Conservation (phyloP, 2,113 vertebrate species). For the Octodon degus region DNA sequence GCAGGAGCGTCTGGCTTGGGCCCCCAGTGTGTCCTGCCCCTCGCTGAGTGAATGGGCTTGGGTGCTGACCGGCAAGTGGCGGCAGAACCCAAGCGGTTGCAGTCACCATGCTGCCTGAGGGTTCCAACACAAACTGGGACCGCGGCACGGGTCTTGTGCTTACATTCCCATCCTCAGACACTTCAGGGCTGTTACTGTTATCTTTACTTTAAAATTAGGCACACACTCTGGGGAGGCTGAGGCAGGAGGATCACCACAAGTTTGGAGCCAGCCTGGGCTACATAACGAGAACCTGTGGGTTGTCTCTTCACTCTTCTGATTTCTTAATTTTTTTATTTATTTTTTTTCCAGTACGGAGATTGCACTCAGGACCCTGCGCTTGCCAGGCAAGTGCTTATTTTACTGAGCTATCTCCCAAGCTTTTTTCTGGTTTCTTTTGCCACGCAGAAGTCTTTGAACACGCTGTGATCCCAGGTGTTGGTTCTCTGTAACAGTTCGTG, state of each 20-base stretch:
- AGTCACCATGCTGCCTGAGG: neutral
- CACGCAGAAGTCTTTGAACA: neutral
- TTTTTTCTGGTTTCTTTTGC: neutral
- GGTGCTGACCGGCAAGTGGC: neutral
- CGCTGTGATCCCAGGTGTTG: neutral
- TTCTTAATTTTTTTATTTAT: neutral
- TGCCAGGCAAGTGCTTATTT: too few species aligned
- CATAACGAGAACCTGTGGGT: neutral
- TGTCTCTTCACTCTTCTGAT: neutral
- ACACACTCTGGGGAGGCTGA: neutral
- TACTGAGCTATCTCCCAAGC: too few species aligned
- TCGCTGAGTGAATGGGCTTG: neutral
- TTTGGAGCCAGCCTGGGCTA: neutral
- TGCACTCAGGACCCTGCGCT: too few species aligned
- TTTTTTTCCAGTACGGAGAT: too few species aligned
- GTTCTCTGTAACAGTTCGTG: neutral
- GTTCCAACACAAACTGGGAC: neutral
- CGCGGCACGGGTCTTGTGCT: neutral
- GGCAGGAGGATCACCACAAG: neutral
- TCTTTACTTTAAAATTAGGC: slow-evolving; percentile 18
- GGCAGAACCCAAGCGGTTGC: too few species aligned
- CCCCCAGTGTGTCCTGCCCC: neutral
- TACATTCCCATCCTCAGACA: neutral
- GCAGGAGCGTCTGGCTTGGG: neutral
- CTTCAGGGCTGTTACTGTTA: neutral